Conservation (phyloP, 2,113 vertebrate genomes). For the Microtus montanus region DNA sequence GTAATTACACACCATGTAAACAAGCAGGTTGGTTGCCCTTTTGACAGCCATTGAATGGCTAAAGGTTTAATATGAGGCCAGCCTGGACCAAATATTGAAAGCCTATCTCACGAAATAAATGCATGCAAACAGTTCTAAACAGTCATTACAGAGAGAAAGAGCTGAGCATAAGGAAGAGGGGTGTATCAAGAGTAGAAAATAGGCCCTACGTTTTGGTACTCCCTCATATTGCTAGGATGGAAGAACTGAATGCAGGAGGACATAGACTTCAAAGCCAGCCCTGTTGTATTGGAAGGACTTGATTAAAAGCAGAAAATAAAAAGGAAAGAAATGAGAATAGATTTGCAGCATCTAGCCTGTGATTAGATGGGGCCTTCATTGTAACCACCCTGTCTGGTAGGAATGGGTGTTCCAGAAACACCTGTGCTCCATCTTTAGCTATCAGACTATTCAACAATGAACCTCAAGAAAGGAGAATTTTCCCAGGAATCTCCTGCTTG, state of each 20-base stretch:
- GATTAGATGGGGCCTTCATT: background rate
- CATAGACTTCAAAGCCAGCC: background rate
- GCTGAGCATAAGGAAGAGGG: background rate
- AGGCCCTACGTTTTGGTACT: background rate
- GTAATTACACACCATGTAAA: background rate
- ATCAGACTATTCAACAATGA: background rate
- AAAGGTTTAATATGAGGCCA: background rate
- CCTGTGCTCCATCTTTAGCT: too few relatives aligned
- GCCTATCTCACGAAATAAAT: background rate
- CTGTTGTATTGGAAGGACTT: background rate
- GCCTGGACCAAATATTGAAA: background rate
- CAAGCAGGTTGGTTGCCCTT: background rate
- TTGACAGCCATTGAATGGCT: background rate
- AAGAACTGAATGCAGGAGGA: background rate
- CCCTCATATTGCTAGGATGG: background rate
- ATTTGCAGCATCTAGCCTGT: background rate
- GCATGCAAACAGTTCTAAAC: background rate
- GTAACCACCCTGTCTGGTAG: background rate
- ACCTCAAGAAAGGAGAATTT: background rate
- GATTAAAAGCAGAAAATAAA: background rate
- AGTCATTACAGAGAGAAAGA: too few relatives aligned
- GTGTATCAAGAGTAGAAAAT: background rate
- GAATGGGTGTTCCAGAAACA: background rate
- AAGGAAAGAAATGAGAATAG: background rate
- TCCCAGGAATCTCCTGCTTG: background rate